phyloP scores from a whole-genome alignment of 2,888 invertebrate species.

The Acholoe squamosa region DNA sequence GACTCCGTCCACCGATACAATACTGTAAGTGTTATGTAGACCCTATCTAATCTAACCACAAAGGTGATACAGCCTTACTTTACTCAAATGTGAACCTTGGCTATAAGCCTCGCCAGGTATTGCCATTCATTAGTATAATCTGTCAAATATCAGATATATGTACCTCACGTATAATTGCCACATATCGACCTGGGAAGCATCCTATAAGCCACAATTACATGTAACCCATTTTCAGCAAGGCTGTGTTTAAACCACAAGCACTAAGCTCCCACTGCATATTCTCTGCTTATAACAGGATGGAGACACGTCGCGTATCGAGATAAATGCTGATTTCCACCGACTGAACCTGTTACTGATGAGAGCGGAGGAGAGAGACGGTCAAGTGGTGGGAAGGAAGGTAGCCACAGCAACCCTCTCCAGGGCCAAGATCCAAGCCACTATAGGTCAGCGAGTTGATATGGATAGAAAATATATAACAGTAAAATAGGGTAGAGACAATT shows the following conservation, averaged over 20 bases:
- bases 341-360: conserved; percentile 93
- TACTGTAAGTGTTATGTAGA: background rate
- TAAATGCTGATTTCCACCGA: conserved; percentile 96
- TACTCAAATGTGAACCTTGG: too few species aligned
- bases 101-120: too few species aligned
- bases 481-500: too few species aligned
- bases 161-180: too few species aligned
- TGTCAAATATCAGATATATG: too few species aligned
- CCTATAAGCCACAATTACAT: too few species aligned
- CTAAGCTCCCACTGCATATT: background rate
- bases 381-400: conserved; percentile 88
- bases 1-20: conserved; percentile 1
- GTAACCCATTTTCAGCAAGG: too few species aligned
- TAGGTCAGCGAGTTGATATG: conserved; percentile 85
- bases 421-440: conserved; percentile 93
- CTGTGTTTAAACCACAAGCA: too few species aligned
- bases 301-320: conserved; percentile 84
- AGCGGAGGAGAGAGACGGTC: conserved; percentile 89
- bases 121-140: too few species aligned
- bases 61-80: background rate
- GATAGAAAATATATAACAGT: too few species aligned
- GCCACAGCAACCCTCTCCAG: conserved; percentile 96
- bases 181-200: too few species aligned
- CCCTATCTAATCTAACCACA: background rate
- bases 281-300: background rate